A percentile compares a stretch with the other conserved stretches of the same genome.
Conservation (phyloP, 35 echinoderm and acorn worm species). For the Acanthaster planci region DNA sequence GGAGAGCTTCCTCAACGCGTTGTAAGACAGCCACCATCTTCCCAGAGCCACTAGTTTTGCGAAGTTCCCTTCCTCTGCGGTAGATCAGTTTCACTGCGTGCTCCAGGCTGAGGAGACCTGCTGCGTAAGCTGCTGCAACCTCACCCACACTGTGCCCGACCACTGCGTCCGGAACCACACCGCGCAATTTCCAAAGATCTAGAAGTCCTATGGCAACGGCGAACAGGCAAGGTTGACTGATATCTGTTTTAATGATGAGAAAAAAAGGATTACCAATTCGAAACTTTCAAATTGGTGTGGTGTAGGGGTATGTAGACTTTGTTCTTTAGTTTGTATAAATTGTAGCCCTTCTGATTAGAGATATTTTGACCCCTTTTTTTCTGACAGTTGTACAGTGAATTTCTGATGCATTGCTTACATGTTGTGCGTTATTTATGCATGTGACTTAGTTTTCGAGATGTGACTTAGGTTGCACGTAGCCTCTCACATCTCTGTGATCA, state of each 20-base stretch:
- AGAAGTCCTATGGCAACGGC: conserved; percentile 47
- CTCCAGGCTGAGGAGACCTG: conserved; percentile 31
- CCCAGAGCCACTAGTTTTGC: conserved; percentile 43
- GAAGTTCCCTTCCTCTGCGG: conserved; percentile 37
- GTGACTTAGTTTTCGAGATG: too few relatives aligned
- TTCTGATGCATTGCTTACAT: too few relatives aligned
- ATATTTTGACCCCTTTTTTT: too few relatives aligned
- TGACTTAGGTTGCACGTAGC: too few relatives aligned
- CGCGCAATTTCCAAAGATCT: conserved; percentile 30
- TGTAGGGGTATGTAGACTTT: too few relatives aligned
- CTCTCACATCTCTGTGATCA: neutral
- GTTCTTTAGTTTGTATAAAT: neutral
- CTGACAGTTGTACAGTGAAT: too few relatives aligned
- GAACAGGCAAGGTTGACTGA: conserved; percentile 47
- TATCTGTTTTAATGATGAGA: conserved; percentile 3
- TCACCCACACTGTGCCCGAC: conserved; percentile 63
- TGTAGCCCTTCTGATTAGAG: too few relatives aligned
- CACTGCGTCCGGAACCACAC: conserved; percentile 39
- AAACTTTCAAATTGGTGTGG: too few relatives aligned
- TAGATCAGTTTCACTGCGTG: conserved; percentile 50
- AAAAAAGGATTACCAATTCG: too few relatives aligned
- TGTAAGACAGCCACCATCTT: conserved; percentile 48
- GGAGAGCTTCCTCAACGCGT: conserved; percentile 3
- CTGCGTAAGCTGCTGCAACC: conserved; percentile 55
- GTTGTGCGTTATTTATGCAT: too few relatives aligned